These are phyloP conservation scores for Pseudomyrmex pallidus DNA, from an alignment of 1,140 invertebrate species.

Conservation along the genomic window DNA sequence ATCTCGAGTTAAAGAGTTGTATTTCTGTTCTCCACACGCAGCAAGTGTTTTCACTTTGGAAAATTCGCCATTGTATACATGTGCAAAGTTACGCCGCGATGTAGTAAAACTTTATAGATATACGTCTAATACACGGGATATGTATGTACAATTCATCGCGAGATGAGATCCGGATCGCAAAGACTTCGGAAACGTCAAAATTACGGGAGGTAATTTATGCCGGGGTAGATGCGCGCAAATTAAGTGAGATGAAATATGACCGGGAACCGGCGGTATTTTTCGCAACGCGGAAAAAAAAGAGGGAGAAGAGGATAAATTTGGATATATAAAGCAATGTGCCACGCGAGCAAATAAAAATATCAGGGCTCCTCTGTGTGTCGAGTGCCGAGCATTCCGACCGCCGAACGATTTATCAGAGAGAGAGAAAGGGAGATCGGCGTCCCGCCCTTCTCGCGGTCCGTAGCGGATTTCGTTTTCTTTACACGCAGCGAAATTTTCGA, in stretches of 20 bases:
- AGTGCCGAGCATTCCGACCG: constrained; percentile 29
- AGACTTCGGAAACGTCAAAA: too few relatives aligned
- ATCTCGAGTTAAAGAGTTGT: background rate
- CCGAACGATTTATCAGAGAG: constrained; percentile 35
- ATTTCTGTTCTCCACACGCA: background rate
- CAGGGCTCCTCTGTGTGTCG: background rate
- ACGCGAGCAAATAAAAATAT: constrained; percentile 52
- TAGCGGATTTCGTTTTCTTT: constrained; percentile 50
- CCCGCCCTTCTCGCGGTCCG: too few relatives aligned
- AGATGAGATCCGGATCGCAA: too few relatives aligned
- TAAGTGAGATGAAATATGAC: constrained; percentile 29
- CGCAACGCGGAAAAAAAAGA: constrained; percentile 2
- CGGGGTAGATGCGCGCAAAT: constrained; percentile 2
- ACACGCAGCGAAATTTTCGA: constrained; percentile 17
- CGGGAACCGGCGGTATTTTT: background rate
- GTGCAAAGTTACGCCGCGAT: too few relatives aligned
- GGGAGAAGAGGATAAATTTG: constrained; percentile 39
- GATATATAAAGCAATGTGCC: constrained; percentile 53
- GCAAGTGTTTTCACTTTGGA: too few relatives aligned
- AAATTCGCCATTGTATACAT: too few relatives aligned
- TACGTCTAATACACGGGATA: too few relatives aligned
- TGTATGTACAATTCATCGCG: too few relatives aligned
- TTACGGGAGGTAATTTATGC: background rate
- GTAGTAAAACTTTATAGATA: too few relatives aligned
- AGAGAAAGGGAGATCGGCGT: background rate